Evolutionary conservation across 2,797 vertebrate species (phyloP).

Genomic region (Poeciliopsis paucimaculata): DNA sequence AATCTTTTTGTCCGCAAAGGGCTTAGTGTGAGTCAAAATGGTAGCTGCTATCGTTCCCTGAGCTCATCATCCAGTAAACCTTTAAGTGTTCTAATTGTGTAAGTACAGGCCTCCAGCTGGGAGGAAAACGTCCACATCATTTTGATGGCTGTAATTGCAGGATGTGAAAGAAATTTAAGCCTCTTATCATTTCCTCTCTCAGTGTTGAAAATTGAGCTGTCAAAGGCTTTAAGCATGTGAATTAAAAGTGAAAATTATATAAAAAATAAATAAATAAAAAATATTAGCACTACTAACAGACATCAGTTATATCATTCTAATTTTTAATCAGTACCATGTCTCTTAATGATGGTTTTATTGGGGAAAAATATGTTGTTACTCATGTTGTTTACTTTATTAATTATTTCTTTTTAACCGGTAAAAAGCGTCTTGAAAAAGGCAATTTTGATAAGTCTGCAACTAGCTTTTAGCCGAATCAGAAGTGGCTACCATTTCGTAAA

Average conservation of each 20-base stretch:
- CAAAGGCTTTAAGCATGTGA: not conserved
- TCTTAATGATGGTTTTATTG: not conserved
- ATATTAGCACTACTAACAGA: slow-evolving; percentile 1
- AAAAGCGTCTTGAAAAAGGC: no score
- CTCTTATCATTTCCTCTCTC: slow-evolving; percentile 16
- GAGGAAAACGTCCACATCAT: slow-evolving; percentile 33
- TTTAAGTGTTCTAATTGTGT: slow-evolving; percentile 25
- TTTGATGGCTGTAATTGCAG: slow-evolving; percentile 30
- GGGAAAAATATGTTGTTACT: no score
- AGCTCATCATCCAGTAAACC: slow-evolving; percentile 34
- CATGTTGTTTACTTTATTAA: not conserved
- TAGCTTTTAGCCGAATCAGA: no score
- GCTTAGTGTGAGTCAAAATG: not conserved
- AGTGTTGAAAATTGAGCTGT: slow-evolving; percentile 11
- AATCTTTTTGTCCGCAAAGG: slow-evolving; percentile 15
- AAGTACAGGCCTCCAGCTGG: slow-evolving; percentile 27
- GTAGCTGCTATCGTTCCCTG: slow-evolving; percentile 10
- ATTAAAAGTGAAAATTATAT: not conserved
- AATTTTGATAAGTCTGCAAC: no score
- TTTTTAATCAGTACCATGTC: not conserved
- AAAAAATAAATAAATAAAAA: not conserved
- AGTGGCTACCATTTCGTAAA: no score
- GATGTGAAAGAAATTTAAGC: slow-evolving; percentile 23
- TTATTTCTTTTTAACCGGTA: no score
- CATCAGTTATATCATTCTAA: not conserved